Conservation (phyloP, 2,797 vertebrate species). For the Rhabdomys pumilio region DNA sequence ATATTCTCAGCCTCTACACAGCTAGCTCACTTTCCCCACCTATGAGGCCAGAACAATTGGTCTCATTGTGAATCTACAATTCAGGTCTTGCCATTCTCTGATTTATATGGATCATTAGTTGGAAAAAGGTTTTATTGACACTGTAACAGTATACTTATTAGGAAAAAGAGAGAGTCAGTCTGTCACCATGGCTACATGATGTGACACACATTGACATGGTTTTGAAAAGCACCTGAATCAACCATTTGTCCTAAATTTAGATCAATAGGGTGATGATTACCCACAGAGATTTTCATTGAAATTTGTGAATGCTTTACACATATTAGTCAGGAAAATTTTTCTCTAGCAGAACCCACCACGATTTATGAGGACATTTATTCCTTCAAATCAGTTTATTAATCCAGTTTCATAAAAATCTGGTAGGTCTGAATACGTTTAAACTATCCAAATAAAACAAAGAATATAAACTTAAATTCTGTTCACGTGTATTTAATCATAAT, state of each 20-base stretch:
- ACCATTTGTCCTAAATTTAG: slow-evolving; percentile 73
- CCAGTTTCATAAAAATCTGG: slow-evolving; percentile 12
- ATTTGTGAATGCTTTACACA: background rate
- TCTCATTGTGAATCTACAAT: slow-evolving; percentile 55
- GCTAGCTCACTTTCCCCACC: slow-evolving; percentile 21
- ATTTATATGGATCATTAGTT: slow-evolving; percentile 76
- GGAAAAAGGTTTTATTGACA: slow-evolving; percentile 62
- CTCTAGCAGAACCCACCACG: slow-evolving; percentile 20
- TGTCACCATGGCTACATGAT: slow-evolving; percentile 60
- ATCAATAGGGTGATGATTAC: slow-evolving; percentile 69
- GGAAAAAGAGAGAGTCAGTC: slow-evolving; percentile 53
- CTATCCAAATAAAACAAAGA: slow-evolving; percentile 16
- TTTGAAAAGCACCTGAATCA: slow-evolving; percentile 70
- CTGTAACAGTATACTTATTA: slow-evolving; percentile 51
- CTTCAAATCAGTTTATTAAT: slow-evolving; percentile 6
- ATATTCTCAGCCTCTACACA: background rate
- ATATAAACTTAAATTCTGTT: background rate
- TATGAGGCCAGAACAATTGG: slow-evolving; percentile 35
- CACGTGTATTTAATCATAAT: background rate
- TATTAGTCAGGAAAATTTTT: slow-evolving; percentile 38
- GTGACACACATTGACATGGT: slow-evolving; percentile 39
- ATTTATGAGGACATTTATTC: slow-evolving; percentile 6
- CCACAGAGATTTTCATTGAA: background rate
- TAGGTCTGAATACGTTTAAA: slow-evolving; percentile 15
- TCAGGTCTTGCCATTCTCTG: background rate